phyloP scores from a whole-genome alignment of 2,113 vertebrate species.

The Machaerirhynchus nigripectus region DNA sequence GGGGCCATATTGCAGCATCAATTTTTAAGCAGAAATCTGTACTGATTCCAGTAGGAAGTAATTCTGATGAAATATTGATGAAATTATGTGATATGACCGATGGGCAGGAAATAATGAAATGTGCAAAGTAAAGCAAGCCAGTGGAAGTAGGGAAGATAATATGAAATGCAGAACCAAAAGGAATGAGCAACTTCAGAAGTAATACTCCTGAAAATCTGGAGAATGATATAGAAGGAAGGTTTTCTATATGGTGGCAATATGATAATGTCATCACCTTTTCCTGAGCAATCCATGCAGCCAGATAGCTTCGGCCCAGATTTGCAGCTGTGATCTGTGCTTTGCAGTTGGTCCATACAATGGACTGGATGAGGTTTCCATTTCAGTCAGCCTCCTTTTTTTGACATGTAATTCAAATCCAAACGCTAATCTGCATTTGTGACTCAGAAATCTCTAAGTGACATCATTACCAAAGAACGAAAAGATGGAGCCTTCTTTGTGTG shows the following conservation, averaged over 20 bases:
- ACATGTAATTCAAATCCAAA: constrained; percentile 38
- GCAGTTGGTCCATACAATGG: neutral
- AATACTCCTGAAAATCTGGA: neutral
- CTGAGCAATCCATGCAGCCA: neutral
- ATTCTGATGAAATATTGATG: constrained; percentile 56
- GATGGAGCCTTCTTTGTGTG: neutral
- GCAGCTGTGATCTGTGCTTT: neutral
- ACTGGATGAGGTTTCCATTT: neutral
- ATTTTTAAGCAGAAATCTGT: constrained; percentile 44
- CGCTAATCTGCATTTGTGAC: constrained; percentile 52
- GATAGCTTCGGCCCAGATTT: neutral
- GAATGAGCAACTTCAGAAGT: neutral
- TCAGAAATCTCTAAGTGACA: constrained; percentile 23
- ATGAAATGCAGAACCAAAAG: neutral
- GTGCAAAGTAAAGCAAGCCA: neutral
- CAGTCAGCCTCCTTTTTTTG: neutral
- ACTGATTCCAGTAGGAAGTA: neutral
- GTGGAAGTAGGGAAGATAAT: neutral
- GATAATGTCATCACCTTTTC: neutral
- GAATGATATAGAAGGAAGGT: neutral
- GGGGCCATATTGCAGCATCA: neutral
- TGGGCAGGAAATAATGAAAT: neutral
- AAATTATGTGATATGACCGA: neutral
- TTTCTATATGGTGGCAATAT: neutral
- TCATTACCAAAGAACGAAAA: neutral